phyloP scores from a whole-genome alignment of 2,113 vertebrate species.

The Anguilla japonica region DNA sequence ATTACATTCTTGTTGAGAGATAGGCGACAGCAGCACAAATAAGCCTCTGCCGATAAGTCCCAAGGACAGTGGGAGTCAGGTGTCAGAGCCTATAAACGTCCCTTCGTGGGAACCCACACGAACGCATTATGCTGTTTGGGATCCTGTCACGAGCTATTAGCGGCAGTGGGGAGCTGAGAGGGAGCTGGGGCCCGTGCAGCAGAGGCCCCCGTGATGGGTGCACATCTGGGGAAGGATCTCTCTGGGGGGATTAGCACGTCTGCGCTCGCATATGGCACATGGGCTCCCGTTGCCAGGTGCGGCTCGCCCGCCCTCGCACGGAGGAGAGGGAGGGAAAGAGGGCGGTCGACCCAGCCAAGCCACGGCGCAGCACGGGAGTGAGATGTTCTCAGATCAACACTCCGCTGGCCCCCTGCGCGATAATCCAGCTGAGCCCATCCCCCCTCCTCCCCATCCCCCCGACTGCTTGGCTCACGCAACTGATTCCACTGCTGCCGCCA shows the following conservation, averaged over 20 bases:
- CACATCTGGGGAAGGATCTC: constrained; percentile 46
- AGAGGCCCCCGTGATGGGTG: constrained; percentile 24
- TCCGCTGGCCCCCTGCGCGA: not conserved
- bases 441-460: not conserved
- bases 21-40: constrained; percentile 52
- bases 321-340: not conserved
- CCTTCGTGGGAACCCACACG: constrained; percentile 25
- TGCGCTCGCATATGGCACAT: constrained; percentile 27
- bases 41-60: constrained; percentile 54
- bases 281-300: constrained; percentile 26
- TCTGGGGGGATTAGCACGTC: constrained; percentile 37
- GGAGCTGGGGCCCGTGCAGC: constrained; percentile 38
- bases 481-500: not conserved
- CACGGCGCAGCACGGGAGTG: not conserved
- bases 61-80: constrained; percentile 49
- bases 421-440: not conserved
- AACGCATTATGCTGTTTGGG: constrained; percentile 55
- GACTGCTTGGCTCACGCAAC: too few relatives aligned
- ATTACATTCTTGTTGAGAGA: constrained; percentile 32
- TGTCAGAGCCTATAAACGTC: constrained; percentile 60
- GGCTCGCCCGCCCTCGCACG: not conserved
- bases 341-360: not conserved
- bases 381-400: not conserved
- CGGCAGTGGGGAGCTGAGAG: constrained; percentile 41
- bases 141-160: constrained; percentile 52